phyloP scores from a whole-genome alignment of 2,113 vertebrate genomes.

The Gymnarchus niloticus region DNA sequence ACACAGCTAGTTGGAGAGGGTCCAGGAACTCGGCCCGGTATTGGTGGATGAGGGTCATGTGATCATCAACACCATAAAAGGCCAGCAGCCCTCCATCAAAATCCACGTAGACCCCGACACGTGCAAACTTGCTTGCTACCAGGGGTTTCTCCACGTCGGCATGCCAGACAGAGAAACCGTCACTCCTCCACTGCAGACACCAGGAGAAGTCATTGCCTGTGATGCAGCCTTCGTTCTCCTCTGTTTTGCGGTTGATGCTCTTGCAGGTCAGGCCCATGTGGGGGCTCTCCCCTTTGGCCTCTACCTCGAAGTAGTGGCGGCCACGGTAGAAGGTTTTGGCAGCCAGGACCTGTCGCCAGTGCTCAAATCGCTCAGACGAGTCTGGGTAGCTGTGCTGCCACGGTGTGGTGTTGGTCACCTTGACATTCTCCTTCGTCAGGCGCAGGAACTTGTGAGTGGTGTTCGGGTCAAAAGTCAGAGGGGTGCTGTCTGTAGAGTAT shows the following conservation, averaged over 20 bases:
- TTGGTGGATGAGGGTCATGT: constrained; percentile 56
- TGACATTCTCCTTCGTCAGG: constrained; percentile 58
- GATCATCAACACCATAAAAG: constrained; percentile 56
- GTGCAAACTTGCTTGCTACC: constrained; percentile 44
- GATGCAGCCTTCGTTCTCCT: constrained; percentile 60
- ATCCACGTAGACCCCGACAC: constrained; percentile 59
- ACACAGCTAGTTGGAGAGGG: constrained; percentile 58
- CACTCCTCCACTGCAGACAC: constrained; percentile 61
- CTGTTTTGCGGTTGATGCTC: constrained; percentile 60
- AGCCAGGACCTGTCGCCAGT: constrained; percentile 67
- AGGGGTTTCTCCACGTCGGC: constrained; percentile 53
- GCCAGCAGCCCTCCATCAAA: constrained; percentile 54
- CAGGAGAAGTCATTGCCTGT: constrained; percentile 66
- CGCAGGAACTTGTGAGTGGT: constrained; percentile 69
- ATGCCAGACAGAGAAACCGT: constrained; percentile 64
- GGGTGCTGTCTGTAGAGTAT: constrained; percentile 50
- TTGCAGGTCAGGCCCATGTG: constrained; percentile 61
- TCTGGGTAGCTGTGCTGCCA: constrained; percentile 68
- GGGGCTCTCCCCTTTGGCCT: constrained; percentile 56
- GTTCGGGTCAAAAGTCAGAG: constrained; percentile 51
- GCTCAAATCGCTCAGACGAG: constrained; percentile 55
- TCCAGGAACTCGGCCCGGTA: constrained; percentile 59
- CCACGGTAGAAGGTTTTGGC: constrained; percentile 66
- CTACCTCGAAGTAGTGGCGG: constrained; percentile 61
- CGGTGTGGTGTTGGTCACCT: constrained; percentile 63